phyloP scores from a whole-genome alignment of 2,888 invertebrate species.

The Drosophila macrothrix region DNA sequence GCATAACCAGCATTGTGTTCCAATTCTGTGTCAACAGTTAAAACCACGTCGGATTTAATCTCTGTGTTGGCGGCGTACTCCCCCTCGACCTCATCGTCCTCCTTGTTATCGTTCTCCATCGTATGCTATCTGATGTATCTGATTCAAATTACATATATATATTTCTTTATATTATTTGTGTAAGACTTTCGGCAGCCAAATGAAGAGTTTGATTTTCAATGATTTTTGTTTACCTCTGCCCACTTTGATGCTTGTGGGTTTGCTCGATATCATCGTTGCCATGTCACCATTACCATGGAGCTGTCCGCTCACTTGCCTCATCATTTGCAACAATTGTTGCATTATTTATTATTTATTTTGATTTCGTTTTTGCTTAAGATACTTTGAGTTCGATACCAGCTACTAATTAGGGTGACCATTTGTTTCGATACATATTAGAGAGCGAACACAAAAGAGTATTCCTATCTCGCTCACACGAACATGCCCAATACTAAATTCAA shows the following conservation, averaged over 20 bases:
- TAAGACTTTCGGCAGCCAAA: constrained; percentile 4
- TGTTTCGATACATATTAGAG: constrained; percentile 18
- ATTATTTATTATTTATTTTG: neutral
- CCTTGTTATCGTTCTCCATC: constrained; percentile 51
- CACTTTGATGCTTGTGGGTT: constrained; percentile 5
- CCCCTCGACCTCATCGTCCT: constrained; percentile 61
- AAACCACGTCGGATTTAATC: constrained; percentile 4
- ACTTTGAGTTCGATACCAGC: constrained; percentile 4
- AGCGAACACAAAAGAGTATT: neutral
- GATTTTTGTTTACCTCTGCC: constrained; percentile 14
- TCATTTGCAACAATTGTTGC: neutral
- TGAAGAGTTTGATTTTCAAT: constrained; percentile 1
- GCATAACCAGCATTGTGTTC: constrained; percentile 17
- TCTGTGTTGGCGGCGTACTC: constrained; percentile 24
- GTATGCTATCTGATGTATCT: neutral
- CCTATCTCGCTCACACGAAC: constrained; percentile 31
- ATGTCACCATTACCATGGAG: constrained; percentile 8
- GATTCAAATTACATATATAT: neutral
- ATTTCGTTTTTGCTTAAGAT: neutral
- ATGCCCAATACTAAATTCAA: constrained; percentile 20
- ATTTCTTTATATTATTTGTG: constrained; percentile 1
- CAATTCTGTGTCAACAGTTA: constrained; percentile 30
- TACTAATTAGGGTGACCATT: constrained; percentile 17
- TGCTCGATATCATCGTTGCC: constrained; percentile 38
- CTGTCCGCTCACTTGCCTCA: neutral